Evolutionary conservation across 2,888 invertebrate genomes (phyloP).

Genomic region (Tachystola acroxantha): DNA sequence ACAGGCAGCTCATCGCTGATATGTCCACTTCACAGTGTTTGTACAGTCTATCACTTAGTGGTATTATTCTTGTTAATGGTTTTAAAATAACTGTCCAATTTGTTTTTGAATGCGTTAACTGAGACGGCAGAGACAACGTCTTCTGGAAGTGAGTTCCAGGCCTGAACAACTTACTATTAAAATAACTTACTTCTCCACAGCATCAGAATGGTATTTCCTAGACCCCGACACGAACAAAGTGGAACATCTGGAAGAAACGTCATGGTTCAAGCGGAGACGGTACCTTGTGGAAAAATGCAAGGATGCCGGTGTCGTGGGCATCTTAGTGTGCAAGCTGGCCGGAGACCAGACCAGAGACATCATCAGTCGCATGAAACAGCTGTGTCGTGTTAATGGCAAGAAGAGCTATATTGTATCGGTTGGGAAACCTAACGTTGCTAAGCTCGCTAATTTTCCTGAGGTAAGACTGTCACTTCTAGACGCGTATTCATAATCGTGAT

Average conservation of each 20-base stretch:
- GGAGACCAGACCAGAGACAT: conserved; percentile 87
- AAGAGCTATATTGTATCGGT: conserved; percentile 95
- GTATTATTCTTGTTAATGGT: too few species aligned
- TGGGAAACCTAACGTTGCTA: conserved; percentile 96
- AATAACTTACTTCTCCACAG: conserved; percentile 33
- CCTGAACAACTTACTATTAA: too few species aligned
- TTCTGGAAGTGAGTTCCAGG: too few species aligned
- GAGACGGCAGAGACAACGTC: too few species aligned
- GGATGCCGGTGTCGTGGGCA: conserved; percentile 91
- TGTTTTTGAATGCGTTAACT: too few species aligned
- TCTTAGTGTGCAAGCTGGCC: conserved; percentile 94
- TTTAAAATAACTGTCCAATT: too few species aligned
- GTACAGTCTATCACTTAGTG: too few species aligned
- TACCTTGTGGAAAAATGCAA: conserved; percentile 94
- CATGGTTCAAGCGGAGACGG: conserved; percentile 86
- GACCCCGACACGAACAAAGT: conserved; percentile 62
- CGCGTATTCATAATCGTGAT: too few species aligned
- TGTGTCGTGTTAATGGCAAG: conserved; percentile 87
- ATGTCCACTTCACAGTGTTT: too few species aligned
- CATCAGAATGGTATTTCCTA: conserved; percentile 76
- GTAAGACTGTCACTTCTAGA: too few species aligned
- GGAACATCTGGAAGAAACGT: conserved; percentile 53
- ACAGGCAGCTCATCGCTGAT: too few species aligned
- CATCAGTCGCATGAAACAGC: conserved; percentile 83
- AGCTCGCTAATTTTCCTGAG: conserved; percentile 96